phyloP scores from a whole-genome alignment of 2,113 vertebrate species.

The Merops nubicus region DNA sequence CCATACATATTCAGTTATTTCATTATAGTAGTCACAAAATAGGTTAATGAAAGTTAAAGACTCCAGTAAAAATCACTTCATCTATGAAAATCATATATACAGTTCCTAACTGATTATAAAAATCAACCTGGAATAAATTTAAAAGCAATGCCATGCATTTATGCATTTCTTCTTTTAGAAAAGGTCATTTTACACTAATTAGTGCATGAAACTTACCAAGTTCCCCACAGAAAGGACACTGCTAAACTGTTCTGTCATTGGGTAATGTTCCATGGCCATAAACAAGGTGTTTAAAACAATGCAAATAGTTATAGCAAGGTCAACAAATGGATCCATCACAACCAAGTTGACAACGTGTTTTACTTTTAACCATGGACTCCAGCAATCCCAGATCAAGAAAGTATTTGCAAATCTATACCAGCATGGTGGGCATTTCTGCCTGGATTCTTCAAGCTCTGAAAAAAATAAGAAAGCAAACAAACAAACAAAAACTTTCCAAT shows the following conservation, averaged over 20 bases:
- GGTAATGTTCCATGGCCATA: constrained; percentile 97
- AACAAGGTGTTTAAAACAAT: constrained; percentile 97
- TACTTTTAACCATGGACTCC: constrained; percentile 89
- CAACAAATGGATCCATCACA: constrained; percentile 96
- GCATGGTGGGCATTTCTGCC: constrained; percentile 90
- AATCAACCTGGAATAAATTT: not conserved
- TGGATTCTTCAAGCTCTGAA: constrained; percentile 93
- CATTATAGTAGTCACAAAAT: not conserved
- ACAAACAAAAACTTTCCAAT: not conserved
- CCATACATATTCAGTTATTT: not conserved
- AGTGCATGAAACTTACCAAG: constrained; percentile 79
- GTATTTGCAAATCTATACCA: constrained; percentile 91
- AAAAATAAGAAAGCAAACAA: not conserved
- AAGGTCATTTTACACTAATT: not conserved
- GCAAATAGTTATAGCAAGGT: constrained; percentile 94
- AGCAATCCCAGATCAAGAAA: constrained; percentile 96
- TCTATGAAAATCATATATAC: not conserved
- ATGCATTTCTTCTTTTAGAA: not conserved
- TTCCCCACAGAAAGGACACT: constrained; percentile 87
- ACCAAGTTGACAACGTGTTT: constrained; percentile 85
- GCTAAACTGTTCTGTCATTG: constrained; percentile 76
- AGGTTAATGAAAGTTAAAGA: not conserved
- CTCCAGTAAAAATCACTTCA: not conserved
- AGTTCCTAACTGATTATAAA: not conserved
- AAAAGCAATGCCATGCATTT: not conserved